phyloP scores from a whole-genome alignment of 2,888 invertebrate genomes.

The Epirrhoe alternata region DNA sequence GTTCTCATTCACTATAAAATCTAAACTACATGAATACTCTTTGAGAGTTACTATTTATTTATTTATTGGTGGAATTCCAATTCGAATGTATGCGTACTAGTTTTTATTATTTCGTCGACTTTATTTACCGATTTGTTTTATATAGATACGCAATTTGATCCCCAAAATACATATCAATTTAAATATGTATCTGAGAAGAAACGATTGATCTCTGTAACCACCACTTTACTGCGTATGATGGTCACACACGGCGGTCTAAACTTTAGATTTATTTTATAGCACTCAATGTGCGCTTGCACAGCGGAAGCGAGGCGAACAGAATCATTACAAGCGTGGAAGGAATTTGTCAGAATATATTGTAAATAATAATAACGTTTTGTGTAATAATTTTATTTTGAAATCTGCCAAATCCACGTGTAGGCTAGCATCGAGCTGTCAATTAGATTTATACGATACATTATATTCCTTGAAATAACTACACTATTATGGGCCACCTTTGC shows the following conservation, averaged over 20 bases:
- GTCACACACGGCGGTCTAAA: slow-evolving; percentile 55
- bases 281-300: slow-evolving; percentile 57
- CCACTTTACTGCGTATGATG: slow-evolving; percentile 55
- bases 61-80: slow-evolving; percentile 32
- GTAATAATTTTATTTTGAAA: slow-evolving; percentile 78
- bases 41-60: slow-evolving; percentile 32
- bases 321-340: slow-evolving; percentile 75
- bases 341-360: slow-evolving; percentile 79
- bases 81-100: slow-evolving; percentile 29
- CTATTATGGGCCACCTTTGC: slow-evolving; percentile 43
- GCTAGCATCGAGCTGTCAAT: slow-evolving; percentile 80
- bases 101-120: slow-evolving; percentile 30
- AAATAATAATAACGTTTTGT: slow-evolving; percentile 78
- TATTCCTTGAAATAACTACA: slow-evolving; percentile 81
- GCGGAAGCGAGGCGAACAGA: slow-evolving; percentile 67
- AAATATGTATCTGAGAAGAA: slow-evolving; percentile 63
- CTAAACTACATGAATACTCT: slow-evolving; percentile 14
- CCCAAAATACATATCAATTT: slow-evolving; percentile 75
- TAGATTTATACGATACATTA: slow-evolving; percentile 75
- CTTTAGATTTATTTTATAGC: slow-evolving; percentile 22
- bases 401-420: slow-evolving; percentile 80
- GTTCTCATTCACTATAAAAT: slow-evolving; percentile 4
- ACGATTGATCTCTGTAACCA: slow-evolving; percentile 66
- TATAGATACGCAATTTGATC: slow-evolving; percentile 46
- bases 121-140: slow-evolving; percentile 41